A percentile compares a stretch with the other conserved stretches of the same genome.
phyloP scores from a whole-genome alignment of 2,113 vertebrate species.

The Steatornis caripensis region DNA sequence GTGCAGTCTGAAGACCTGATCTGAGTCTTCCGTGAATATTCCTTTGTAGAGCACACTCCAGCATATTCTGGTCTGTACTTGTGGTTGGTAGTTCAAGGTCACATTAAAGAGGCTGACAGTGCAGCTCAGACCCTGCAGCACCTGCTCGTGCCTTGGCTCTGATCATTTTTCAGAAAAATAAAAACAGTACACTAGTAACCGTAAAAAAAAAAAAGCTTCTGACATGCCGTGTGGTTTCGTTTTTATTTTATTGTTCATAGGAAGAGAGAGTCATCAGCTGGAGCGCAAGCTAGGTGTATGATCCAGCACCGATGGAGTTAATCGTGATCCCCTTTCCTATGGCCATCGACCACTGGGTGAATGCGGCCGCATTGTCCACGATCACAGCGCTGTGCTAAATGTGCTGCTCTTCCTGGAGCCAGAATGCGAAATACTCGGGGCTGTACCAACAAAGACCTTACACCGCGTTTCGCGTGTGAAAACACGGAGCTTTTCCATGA shows the following conservation, averaged over 20 bases:
- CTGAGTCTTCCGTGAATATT: conserved; percentile 5
- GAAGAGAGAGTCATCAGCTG: not conserved
- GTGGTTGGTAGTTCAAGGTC: conserved; percentile 2
- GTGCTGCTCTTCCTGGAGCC: conserved; percentile 49
- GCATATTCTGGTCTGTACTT: not conserved
- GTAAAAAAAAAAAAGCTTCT: not conserved
- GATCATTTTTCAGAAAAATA: not conserved
- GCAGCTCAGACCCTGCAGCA: conserved; percentile 3
- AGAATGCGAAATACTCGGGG: not conserved
- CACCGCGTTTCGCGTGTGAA: not conserved
- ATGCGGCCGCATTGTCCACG: conserved; percentile 35
- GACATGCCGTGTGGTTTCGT: not conserved
- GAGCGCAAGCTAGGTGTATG: not conserved
- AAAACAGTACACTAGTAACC: not conserved
- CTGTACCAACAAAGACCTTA: conserved; percentile 52
- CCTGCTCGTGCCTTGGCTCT: not conserved
- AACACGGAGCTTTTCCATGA: conserved; percentile 38
- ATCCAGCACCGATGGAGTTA: conserved; percentile 13
- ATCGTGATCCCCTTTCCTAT: not conserved
- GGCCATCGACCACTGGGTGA: not conserved
- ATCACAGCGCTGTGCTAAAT: conserved; percentile 52
- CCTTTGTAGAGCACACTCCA: conserved; percentile 1
- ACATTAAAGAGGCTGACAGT: not conserved
- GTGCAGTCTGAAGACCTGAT: not conserved
- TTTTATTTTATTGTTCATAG: not conserved